These are phyloP conservation scores for Psittacus erithacus DNA, from an alignment of 2,113 vertebrate species.

Conservation along the genomic window DNA sequence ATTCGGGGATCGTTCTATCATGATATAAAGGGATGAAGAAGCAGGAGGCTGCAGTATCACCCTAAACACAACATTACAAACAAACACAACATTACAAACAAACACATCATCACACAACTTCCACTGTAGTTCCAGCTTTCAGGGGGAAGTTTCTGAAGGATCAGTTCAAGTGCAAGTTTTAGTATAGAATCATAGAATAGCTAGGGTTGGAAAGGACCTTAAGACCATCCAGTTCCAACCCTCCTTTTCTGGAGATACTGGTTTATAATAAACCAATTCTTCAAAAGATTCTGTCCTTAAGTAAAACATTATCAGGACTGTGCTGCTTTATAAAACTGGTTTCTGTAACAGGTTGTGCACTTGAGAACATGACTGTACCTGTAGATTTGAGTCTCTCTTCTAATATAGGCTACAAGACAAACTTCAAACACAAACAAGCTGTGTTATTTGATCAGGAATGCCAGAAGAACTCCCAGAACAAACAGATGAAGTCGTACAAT, in stretches of 20 bases:
- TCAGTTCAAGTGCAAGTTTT: neutral
- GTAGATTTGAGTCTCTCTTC: neutral
- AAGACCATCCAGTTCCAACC: neutral
- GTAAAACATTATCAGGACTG: neutral
- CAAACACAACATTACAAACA: neutral
- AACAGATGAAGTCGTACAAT: too few relatives aligned
- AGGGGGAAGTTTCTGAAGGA: neutral
- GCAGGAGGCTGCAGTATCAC: neutral
- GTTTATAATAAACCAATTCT: neutral
- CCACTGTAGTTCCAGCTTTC: neutral
- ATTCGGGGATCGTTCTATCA: neutral
- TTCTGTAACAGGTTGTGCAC: neutral
- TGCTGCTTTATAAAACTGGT: neutral
- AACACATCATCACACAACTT: neutral
- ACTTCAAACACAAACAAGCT: neutral
- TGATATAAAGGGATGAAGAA: neutral
- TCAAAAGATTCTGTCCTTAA: neutral
- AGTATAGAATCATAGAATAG: neutral
- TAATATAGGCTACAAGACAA: neutral
- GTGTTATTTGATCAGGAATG: neutral
- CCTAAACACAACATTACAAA: neutral
- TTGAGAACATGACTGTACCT: fast-evolving
- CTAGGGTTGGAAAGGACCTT: neutral
- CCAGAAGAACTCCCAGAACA: neutral
- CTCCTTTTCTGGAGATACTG: neutral